These are phyloP conservation scores for Botia almorhae DNA, from an alignment of 2,797 vertebrate species.

Conservation along the genomic window DNA sequence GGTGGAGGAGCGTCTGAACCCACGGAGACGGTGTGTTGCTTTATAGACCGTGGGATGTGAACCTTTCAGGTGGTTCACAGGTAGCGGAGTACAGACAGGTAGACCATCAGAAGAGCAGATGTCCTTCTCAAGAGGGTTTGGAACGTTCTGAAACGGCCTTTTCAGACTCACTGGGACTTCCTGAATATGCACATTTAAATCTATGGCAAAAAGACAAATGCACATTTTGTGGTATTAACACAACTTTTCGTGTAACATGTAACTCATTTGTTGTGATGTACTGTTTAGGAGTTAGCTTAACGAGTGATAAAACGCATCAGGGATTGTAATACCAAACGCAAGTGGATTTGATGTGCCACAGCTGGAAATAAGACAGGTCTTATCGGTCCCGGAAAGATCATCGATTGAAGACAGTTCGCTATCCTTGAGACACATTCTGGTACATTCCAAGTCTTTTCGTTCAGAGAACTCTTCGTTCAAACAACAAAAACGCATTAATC, in stretches of 20 bases:
- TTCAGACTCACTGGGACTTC: conserved; percentile 6
- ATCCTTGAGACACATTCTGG: conserved; percentile 52
- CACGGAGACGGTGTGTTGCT: conserved; percentile 35
- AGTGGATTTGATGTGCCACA: conserved; percentile 23
- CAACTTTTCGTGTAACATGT: not conserved
- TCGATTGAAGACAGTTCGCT: conserved; percentile 49
- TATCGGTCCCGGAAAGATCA: conserved; percentile 48
- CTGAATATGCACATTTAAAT: conserved; percentile 15
- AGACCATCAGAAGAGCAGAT: not conserved
- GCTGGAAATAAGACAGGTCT: conserved; percentile 22
- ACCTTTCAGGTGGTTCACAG: conserved; percentile 37
- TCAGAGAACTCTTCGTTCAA: conserved; percentile 48
- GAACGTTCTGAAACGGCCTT: not conserved
- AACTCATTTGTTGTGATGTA: not conserved
- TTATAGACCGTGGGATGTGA: conserved; percentile 39
- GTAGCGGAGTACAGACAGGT: conserved; percentile 41
- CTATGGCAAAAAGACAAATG: not conserved
- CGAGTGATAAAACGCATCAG: not conserved
- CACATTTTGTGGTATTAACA: not conserved
- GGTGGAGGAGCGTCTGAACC: conserved; percentile 55
- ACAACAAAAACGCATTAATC: conserved; percentile 8
- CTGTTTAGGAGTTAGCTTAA: not conserved
- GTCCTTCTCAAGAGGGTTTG: not conserved
- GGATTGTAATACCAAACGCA: conserved; percentile 26
- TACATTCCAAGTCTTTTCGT: conserved; percentile 50